Base-by-base conservation (phyloP, 1,140 invertebrate species). In the Euwallacea similis region DNA sequence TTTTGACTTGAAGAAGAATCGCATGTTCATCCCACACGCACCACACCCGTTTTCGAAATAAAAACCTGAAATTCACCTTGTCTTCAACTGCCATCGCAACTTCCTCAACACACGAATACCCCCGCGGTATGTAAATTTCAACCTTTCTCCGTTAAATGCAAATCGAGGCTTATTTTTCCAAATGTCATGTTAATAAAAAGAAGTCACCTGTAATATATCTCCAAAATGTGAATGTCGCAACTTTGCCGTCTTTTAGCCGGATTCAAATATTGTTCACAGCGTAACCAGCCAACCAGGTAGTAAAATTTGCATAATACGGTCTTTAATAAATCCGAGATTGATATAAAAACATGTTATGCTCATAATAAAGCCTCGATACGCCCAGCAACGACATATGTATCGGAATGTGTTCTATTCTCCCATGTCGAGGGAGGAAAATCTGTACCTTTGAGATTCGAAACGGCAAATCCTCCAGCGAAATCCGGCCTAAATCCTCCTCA, bases 401-500 rank as follows among this genome's bases (percentile, higher is more conserved):
- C 13, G 46, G 46, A 50, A 50, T 50, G 46, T 50, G 21, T 33
- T 33, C 4, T 33, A 33, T 33, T 33, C 21, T 33, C 13, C 9
- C 9, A 50, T 13, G 46, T 6, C 13, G 46, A 50, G 46, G 46
- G 46, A 50, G 9, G 13, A 13, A 50, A 50, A 50, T 13, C 13
- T 2, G 6, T 11, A 50, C 13, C 9, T 11, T 11, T 50, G 46
- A 50, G 9, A 11, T 50, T 50, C 46, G 13, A 50, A 50, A 10
- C 9, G 13, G 46, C 9, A 56, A 58, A 67, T 66, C 64, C 64
- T 56, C 11, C 6, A 55, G 21, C 42, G 9, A 66, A 55, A 66
- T 66, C 64, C 64, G 47, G 54, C 11, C 41, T 55, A 41, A 64
- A 54, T 66, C 13, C 16, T 66, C 21, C 21, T 42, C 64, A 66